Evolutionary conservation across 2,888 invertebrate genomes (phyloP).

Genomic region (Zaprionus bogoriensis): DNA sequence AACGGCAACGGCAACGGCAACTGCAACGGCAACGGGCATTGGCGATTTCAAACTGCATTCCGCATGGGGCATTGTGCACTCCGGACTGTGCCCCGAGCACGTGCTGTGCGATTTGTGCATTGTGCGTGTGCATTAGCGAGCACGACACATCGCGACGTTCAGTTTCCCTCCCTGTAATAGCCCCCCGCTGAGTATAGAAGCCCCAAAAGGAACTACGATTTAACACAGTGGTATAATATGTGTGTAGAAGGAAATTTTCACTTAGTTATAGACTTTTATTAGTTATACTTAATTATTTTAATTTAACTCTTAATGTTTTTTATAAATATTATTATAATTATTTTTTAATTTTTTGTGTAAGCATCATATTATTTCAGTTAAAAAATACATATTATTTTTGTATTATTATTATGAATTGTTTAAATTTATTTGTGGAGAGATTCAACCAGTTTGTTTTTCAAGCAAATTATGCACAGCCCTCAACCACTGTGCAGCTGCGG

Average conservation of each 20-base stretch:
- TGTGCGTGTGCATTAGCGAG: constrained; percentile 63
- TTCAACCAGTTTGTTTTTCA: too few species aligned
- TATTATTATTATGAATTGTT: background rate
- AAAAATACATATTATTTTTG: too few species aligned
- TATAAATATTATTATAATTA: too few species aligned
- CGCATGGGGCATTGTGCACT: constrained; percentile 18
- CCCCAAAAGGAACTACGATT: background rate
- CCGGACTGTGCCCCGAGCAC: background rate
- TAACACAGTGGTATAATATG: background rate
- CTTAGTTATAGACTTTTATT: background rate
- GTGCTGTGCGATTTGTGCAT: constrained; percentile 21
- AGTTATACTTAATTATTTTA: too few species aligned
- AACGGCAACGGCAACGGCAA: constrained; percentile 15
- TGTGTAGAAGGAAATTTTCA: background rate
- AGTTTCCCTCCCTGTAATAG: background rate
- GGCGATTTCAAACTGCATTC: constrained; percentile 13
- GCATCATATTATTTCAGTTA: background rate
- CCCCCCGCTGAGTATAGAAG: background rate
- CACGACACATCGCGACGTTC: constrained; percentile 11
- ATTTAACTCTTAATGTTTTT: too few species aligned
- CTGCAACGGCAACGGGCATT: constrained; percentile 22
- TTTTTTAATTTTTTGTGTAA: too few species aligned
- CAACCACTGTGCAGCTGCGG: constrained; percentile 38
- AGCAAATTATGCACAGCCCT: background rate
- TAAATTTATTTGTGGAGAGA: background rate